Base-by-base conservation (phyloP, 2,797 vertebrate species). In the Denticeps clupeoides region DNA sequence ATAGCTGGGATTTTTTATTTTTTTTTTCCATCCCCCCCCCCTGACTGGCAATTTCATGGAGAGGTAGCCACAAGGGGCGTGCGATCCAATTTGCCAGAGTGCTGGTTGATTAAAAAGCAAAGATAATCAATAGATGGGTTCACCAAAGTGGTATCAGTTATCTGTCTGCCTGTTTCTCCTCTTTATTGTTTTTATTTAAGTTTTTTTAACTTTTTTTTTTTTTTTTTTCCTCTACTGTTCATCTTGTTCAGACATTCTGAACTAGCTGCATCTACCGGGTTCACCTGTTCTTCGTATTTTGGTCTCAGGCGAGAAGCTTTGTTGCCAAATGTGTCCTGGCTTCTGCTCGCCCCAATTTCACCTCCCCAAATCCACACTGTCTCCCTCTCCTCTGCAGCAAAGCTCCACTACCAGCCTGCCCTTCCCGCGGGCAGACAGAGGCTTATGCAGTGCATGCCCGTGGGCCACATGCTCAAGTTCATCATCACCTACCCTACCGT, bases 401-500 rank as follows among this genome's bases (percentile, higher is more conserved):
- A 79, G 61, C 81, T 84, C 50, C 51, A 69, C 35, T 84, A 79
- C 46, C 19, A 72, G 37, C 80, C 82, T 7, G 49, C 70, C 1
- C 66, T 85, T 42, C 80, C 81, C 29, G 48, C 45, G 37, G 75
- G 79, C 53, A 76, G 79, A 32, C 65, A 69, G 44, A 71, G 43
- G 42, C 81, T 86, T 3, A 71, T 69, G n/a, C 78, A 79, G 64
- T 75, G 67, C 62, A 82, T 82, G 72, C 80, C 76, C 5, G 49
- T 79, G 42, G 82, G 81, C 25, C 77, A 86, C 64, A 51, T 82
- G 63, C 75, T 73, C 4, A 85, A 84, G 65, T 86, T 81, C 58
- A 74, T 86, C 40, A 58, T 85, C 53, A 85, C 80, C n/a, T 84
- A 82, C 63, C 64, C 68, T 19, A 79, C 61, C 28, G 83, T 86